These are phyloP conservation scores for Thamnophis elegans DNA, from an alignment of 2,797 vertebrate species.

Conservation along the genomic window DNA sequence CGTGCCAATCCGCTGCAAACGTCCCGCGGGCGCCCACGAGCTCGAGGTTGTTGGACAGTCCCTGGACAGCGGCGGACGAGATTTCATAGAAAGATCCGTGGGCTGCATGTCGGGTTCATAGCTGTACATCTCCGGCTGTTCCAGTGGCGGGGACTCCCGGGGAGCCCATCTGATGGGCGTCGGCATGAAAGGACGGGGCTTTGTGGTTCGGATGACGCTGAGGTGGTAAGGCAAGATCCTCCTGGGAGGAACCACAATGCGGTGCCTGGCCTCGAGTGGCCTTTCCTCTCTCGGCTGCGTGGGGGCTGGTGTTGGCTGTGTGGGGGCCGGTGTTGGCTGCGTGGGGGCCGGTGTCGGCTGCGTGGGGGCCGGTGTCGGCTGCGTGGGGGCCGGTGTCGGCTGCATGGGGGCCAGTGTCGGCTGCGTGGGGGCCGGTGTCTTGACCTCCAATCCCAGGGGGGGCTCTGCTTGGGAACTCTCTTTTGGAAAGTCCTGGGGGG, in stretches of 20 bases:
- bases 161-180: neutral
- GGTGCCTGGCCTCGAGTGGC: rapidly evolving
- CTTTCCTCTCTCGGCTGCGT: rapidly evolving
- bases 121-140: neutral
- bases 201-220: constrained; percentile 72
- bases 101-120: neutral
- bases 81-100: neutral
- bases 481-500: neutral
- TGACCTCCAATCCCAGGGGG: rapidly evolving
- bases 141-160: rapidly evolving
- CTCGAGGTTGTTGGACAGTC: rapidly evolving
- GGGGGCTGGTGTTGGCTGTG: neutral
- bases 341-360: neutral
- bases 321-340: neutral
- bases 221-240: constrained; percentile 57
- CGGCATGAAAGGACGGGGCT: neutral
- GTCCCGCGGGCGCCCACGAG: rapidly evolving
- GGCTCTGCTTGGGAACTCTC: neutral
- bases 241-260: rapidly evolving
- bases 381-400: neutral
- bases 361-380: neutral
- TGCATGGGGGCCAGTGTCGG: neutral
- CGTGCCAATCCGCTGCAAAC: rapidly evolving
- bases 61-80: rapidly evolving
- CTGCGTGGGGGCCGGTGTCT: neutral